Evolutionary conservation across 2,888 invertebrate species (phyloP).

Genomic region (Bombyx huttoni): DNA sequence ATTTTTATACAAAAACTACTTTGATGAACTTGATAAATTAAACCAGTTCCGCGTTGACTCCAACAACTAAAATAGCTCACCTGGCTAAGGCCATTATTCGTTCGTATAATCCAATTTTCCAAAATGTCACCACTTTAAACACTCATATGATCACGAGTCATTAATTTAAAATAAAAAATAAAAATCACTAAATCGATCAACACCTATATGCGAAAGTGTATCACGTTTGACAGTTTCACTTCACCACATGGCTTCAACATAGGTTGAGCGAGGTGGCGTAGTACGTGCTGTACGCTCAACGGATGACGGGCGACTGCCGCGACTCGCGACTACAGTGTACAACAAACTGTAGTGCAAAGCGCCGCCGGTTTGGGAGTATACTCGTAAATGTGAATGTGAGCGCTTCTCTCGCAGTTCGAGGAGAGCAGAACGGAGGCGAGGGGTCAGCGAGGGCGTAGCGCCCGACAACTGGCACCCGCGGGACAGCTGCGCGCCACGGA

Average conservation of each 20-base stretch:
- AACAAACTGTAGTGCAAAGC: conserved; percentile 9
- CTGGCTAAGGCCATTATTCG: conserved; percentile 72
- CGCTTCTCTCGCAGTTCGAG: conserved; percentile 22
- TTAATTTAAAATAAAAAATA: conserved; percentile 27
- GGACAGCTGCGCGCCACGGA: conserved; percentile 63
- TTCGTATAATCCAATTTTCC: conserved; percentile 71
- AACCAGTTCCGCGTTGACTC: conserved; percentile 69
- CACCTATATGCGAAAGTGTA: conserved; percentile 54
- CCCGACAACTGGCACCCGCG: conserved; percentile 45
- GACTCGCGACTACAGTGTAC: conserved; percentile 5
- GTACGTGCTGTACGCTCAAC: conserved; percentile 50
- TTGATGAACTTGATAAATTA: conserved; percentile 60
- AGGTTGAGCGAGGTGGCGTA: conserved; percentile 36
- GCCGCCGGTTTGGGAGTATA: conserved; percentile 20
- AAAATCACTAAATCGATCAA: conserved; percentile 41
- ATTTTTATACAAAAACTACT: conserved; percentile 39
- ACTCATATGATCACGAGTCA: conserved; percentile 52
- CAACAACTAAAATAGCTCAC: conserved; percentile 71
- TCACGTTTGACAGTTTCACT: conserved; percentile 71
- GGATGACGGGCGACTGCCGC: conserved; percentile 54
- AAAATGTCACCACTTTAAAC: conserved; percentile 54
- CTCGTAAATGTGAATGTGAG: conserved; percentile 27
- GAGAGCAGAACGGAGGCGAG: conserved; percentile 34
- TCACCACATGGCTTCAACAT: conserved; percentile 61
- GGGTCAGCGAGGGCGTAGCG: conserved; percentile 57